Evolutionary conservation across 2,888 invertebrate species (phyloP).

Genomic region (Scelioninae gen. 1): DNA sequence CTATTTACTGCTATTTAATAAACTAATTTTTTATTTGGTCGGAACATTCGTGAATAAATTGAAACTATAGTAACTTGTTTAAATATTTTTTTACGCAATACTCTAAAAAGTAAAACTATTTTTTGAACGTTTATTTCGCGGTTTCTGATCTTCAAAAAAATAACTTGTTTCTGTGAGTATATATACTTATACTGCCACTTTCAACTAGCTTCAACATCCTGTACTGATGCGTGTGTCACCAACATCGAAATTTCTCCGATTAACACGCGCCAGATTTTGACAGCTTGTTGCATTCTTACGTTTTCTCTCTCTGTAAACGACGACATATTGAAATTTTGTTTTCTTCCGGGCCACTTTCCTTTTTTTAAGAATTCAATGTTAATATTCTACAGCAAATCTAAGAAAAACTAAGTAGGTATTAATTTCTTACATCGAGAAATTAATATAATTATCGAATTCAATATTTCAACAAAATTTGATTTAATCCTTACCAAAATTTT

Average conservation of each 20-base stretch:
- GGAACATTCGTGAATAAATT: too few relatives aligned
- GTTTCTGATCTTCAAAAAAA: background rate
- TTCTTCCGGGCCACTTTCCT: constrained; percentile 76
- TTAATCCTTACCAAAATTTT: too few relatives aligned
- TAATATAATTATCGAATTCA: too few relatives aligned
- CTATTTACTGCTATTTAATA: too few relatives aligned
- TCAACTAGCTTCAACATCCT: constrained; percentile 48
- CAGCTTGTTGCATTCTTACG: constrained; percentile 63
- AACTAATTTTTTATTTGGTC: too few relatives aligned
- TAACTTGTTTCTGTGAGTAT: constrained; percentile 21
- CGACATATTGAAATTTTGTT: constrained; percentile 61
- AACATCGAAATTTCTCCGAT: constrained; percentile 77
- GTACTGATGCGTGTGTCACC: constrained; percentile 47
- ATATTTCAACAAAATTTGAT: too few relatives aligned
- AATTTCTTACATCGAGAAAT: too few relatives aligned
- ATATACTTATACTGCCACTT: constrained; percentile 35
- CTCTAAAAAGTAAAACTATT: too few relatives aligned
- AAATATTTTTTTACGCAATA: too few relatives aligned
- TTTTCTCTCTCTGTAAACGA: constrained; percentile 72
- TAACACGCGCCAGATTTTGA: constrained; percentile 76
- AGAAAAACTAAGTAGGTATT: too few relatives aligned
- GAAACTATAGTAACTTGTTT: too few relatives aligned
- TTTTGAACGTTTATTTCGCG: background rate
- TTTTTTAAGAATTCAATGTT: constrained; percentile 71
- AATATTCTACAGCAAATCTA: too few relatives aligned